These are phyloP conservation scores for Leptinotarsa defecta DNA, from an alignment of 1,140 invertebrate genomes.

Conservation along the genomic window DNA sequence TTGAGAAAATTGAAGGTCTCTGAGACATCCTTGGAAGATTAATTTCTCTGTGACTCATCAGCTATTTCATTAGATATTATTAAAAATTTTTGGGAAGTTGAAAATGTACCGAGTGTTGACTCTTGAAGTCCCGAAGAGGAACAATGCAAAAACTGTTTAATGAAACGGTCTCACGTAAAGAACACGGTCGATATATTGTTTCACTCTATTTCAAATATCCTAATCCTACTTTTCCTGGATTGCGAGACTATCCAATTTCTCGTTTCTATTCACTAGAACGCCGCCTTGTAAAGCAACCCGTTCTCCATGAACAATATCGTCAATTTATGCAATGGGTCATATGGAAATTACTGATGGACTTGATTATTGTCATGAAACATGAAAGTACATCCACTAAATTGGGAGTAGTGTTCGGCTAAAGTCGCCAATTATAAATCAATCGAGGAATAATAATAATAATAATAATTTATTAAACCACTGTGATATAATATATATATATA, in stretches of 20 bases:
- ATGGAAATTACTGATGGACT: no score
- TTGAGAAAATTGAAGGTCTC: constrained; percentile 17
- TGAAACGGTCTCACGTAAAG: neutral
- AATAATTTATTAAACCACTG: no score
- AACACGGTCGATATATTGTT: constrained; percentile 17
- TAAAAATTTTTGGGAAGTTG: constrained; percentile 22
- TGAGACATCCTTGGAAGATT: neutral
- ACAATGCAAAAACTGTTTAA: constrained; percentile 21
- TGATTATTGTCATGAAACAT: no score
- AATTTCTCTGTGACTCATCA: neutral
- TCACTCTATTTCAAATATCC: constrained; percentile 2
- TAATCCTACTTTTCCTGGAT: neutral
- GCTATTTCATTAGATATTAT: neutral
- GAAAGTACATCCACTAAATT: no score
- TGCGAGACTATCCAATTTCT: neutral
- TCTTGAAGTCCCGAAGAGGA: neutral
- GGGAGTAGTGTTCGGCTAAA: no score
- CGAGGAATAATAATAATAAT: no score
- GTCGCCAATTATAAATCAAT: no score
- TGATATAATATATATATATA: no score
- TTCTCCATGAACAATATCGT: no score
- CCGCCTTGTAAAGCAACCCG: no score
- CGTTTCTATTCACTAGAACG: neutral
- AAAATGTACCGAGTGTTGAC: neutral
- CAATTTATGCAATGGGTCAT: no score